Percentiles rank a stretch among this genome's conserved stretches.
phyloP scores from a whole-genome alignment of 2,113 vertebrate species.

The Strix uralensis region DNA sequence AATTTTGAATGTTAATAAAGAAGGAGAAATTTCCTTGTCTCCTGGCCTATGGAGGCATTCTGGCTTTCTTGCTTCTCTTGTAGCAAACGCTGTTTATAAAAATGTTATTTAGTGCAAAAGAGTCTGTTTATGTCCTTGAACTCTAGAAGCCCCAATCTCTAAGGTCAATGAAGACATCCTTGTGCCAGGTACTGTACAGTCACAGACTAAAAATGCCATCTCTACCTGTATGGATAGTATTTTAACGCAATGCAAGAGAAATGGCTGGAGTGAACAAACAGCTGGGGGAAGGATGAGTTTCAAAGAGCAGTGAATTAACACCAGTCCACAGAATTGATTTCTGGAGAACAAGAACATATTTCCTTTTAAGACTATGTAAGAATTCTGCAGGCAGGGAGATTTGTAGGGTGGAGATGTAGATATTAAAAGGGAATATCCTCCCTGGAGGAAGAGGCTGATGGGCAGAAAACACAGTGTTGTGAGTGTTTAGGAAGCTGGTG shows the following conservation, averaged over 20 bases:
- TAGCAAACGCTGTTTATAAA: constrained; percentile 16
- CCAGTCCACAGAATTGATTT: not conserved
- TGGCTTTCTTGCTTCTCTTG: not conserved
- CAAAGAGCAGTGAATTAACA: not conserved
- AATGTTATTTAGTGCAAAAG: not conserved
- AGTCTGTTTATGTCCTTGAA: not conserved
- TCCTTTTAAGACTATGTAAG: not conserved
- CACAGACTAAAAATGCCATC: not conserved
- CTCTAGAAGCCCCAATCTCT: not conserved
- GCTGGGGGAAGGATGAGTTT: not conserved
- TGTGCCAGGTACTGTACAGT: not conserved
- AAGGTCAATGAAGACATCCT: not conserved
- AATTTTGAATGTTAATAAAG: constrained; percentile 67
- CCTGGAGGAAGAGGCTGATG: not conserved
- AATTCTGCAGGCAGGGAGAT: not conserved
- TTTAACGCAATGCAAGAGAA: not conserved
- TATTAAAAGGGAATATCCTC: not conserved
- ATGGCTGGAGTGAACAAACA: not conserved
- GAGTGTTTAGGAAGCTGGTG: not conserved
- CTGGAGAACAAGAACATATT: not conserved
- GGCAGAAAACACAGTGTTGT: not conserved
- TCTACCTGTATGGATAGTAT: not conserved
- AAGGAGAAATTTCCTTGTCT: constrained; percentile 24
- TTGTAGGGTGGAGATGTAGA: not conserved
- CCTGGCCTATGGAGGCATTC: not conserved